Conservation (phyloP, 1,140 invertebrate species). For the Tyrophagus putrescentiae region DNA sequence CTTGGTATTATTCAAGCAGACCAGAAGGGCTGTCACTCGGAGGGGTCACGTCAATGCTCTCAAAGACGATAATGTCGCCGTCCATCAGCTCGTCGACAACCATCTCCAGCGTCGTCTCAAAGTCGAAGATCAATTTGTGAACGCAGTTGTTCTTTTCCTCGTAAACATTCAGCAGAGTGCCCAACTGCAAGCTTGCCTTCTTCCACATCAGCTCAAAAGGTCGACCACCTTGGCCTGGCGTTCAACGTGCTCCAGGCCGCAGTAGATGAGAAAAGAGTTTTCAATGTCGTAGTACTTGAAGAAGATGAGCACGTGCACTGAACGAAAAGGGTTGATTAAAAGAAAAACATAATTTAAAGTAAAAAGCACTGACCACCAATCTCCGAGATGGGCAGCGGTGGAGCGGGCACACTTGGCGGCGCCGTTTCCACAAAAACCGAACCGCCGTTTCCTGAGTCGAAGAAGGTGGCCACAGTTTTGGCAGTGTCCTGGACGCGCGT, state of each 20-base stretch:
- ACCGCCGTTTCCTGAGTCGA: constrained; percentile 74
- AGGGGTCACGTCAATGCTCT: constrained; percentile 57
- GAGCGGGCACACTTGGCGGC: constrained; percentile 59
- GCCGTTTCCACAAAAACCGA: constrained; percentile 80
- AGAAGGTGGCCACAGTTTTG: constrained; percentile 35
- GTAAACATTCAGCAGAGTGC: constrained; percentile 35
- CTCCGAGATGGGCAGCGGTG: constrained; percentile 64
- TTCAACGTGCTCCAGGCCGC: constrained; percentile 76
- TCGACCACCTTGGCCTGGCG: constrained; percentile 65
- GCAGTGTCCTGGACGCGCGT: constrained; percentile 64
- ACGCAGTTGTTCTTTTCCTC: constrained; percentile 76
- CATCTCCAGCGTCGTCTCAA: constrained; percentile 64
- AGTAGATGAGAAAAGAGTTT: constrained; percentile 79
- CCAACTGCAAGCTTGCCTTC: constrained; percentile 47
- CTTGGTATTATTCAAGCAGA: constrained; percentile 73
- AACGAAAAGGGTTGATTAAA: no score
- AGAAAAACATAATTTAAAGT: not conserved
- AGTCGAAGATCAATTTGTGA: constrained; percentile 61
- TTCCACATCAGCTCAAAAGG: constrained; percentile 71
- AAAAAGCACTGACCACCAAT: constrained; percentile 51
- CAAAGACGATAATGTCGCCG: constrained; percentile 87
- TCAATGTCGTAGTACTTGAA: constrained; percentile 91
- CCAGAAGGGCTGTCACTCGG: constrained; percentile 56
- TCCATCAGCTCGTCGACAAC: constrained; percentile 71
- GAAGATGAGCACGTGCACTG: constrained; percentile 70